These are phyloP conservation scores for Perodicticus potto DNA, from an alignment of 2,797 vertebrate species.

Conservation along the genomic window DNA sequence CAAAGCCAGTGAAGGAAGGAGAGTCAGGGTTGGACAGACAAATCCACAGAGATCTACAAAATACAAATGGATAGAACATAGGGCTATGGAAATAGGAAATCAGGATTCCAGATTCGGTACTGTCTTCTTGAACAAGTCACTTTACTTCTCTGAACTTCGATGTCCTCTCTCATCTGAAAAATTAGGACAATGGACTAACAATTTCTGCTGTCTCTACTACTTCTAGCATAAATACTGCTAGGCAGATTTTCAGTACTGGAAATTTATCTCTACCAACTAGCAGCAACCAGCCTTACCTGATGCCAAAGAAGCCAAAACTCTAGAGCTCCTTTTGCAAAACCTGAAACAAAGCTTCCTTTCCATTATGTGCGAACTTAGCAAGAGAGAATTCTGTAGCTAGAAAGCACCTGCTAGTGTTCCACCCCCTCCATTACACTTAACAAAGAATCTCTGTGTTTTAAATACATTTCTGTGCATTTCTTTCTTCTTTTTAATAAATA, in stretches of 20 bases:
- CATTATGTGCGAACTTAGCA: neutral
- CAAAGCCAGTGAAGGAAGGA: neutral
- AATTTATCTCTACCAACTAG: neutral
- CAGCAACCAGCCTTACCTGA: neutral
- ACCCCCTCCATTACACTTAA: neutral
- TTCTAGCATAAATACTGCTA: neutral
- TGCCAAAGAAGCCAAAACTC: neutral
- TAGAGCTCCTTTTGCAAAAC: neutral
- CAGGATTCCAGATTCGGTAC: neutral
- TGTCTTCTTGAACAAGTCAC: neutral
- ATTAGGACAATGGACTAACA: neutral
- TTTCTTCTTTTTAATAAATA: conserved; percentile 14
- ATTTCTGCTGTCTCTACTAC: neutral
- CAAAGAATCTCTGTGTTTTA: conserved; percentile 44
- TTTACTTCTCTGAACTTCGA: neutral
- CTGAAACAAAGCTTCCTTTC: neutral
- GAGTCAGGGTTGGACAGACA: neutral
- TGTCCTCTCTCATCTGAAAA: neutral
- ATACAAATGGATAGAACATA: neutral
- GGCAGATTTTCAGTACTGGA: neutral
- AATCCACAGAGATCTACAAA: neutral
- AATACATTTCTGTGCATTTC: neutral
- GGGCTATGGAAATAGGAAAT: neutral
- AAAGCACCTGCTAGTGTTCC: neutral
- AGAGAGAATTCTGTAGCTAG: neutral